Base-by-base conservation (phyloP, 2,113 vertebrate genomes). In the Indicator indicator region DNA sequence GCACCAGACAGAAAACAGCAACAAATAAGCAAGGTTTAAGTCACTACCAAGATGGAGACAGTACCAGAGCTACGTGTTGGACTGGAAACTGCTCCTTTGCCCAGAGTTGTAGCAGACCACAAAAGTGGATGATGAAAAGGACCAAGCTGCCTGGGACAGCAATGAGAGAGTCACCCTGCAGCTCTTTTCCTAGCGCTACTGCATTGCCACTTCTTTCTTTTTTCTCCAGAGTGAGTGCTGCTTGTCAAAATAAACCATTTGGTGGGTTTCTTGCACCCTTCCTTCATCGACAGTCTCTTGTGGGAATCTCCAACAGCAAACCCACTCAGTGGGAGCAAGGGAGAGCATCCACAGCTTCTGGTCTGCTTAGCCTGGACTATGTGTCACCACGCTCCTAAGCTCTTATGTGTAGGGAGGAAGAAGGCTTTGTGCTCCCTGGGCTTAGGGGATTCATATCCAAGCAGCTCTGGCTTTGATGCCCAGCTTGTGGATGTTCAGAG, bases 1-100 rank as follows among this genome's bases (percentile, higher is more conserved):
- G 81, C 93, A 95, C 64, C 58, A 93, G 86, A 89, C 73, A 91
- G 89, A 77, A 77, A 68, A 38, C 15, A 81, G 33, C 14, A 85
- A 94, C 26, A 77, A 82, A 86, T 14, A 48, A 68, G 21, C 30
- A 59, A 83, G 19, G 33, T 13, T 74, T 72, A 90, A 77, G 46
- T 6, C 71, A 11, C 63, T 55, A 33, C 8, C 6, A 76, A 70
- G 50, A 50, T 48, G 38, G 63, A 54, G 23, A 52, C 24, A 44
- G 5, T 24, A 62, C 59, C 30, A 72, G 32, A 70, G 40, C 11
- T 24, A 26, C 68, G 7, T 20, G 4, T 6, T 28, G 40, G 13
- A 5, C 3, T 65, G 52, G 30, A 36, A 89, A 59, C 8, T n/a
- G 5, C 28, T 82, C 24, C 32, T 77, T 69, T 70, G 30, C 36